phyloP scores from a whole-genome alignment of 37 sponge, comb jelly and placozoan genomes.

The Agelas oroides region DNA sequence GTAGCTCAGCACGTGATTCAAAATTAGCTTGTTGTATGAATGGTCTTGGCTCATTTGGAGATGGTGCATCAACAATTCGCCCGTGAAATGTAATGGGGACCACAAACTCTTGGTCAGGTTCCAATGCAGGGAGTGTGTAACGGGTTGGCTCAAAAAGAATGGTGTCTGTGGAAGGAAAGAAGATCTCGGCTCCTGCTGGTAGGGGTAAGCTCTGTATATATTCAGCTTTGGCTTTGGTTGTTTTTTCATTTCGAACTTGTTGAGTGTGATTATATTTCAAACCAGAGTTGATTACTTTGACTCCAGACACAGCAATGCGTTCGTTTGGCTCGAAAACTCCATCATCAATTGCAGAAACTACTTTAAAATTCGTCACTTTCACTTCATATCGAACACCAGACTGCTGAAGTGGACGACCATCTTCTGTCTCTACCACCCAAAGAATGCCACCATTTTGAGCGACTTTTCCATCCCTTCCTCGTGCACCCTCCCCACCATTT shows the following conservation, averaged over 20 bases:
- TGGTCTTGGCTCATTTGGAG: constrained; percentile 67
- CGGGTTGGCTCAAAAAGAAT: constrained; percentile 70
- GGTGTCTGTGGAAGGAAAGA: constrained; percentile 42
- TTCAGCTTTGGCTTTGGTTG: too few species aligned
- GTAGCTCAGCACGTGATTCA: constrained; percentile 51
- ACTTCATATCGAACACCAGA: constrained; percentile 58
- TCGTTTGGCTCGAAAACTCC: constrained; percentile 88
- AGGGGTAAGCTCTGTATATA: constrained; percentile 32
- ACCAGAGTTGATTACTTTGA: constrained; percentile 52
- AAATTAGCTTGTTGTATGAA: constrained; percentile 61
- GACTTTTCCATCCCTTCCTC: constrained; percentile 47
- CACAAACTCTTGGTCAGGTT: constrained; percentile 26
- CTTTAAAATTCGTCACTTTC: constrained; percentile 20
- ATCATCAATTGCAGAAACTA: constrained; percentile 67
- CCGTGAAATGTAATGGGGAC: constrained; percentile 62
- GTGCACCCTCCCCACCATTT: constrained; percentile 20
- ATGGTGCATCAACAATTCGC: constrained; percentile 76
- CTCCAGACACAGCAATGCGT: constrained; percentile 47
- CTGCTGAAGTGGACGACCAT: constrained; percentile 38
- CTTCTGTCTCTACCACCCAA: constrained; percentile 47
- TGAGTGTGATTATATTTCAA: too few species aligned
- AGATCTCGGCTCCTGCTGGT: constrained; percentile 58
- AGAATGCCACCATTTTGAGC: constrained; percentile 61
- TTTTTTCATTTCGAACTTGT: too few species aligned
- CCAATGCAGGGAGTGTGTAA: constrained; percentile 39